Evolutionary conservation across 2,113 vertebrate genomes (phyloP).

Genomic region (Sturnus vulgaris): DNA sequence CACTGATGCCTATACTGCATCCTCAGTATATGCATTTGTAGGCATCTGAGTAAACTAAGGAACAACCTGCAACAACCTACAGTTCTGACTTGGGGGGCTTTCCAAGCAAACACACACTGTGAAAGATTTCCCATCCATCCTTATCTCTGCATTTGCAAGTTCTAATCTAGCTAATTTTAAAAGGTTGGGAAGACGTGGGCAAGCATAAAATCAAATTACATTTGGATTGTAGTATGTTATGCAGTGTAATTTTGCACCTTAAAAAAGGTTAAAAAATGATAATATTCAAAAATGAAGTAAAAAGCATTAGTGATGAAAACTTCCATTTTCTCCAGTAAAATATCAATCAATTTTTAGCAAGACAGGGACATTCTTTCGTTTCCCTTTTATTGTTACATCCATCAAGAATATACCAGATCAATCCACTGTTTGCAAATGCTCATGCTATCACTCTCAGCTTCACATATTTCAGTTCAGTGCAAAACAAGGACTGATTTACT

Average conservation of each 20-base stretch:
- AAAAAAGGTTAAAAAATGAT: background rate
- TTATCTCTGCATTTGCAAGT: background rate
- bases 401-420: background rate
- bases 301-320: background rate
- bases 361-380: background rate
- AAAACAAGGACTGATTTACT: background rate
- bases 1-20: background rate
- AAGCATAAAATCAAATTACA: background rate
- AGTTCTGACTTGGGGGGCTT: background rate
- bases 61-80: background rate
- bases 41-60: background rate
- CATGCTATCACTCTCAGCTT: background rate
- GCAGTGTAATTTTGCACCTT: background rate
- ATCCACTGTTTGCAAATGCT: background rate
- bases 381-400: background rate
- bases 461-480: background rate
- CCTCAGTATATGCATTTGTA: background rate
- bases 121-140: background rate
- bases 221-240: background rate
- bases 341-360: background rate
- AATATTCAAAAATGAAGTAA: background rate
- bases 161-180: background rate
- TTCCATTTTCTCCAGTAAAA: background rate
- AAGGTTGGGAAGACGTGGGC: background rate
- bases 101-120: background rate